Evolutionary conservation across 1,140 invertebrate species (phyloP), one percentile per base, ranked within the genome.

Genomic region (Drosophila nikananu): DNA sequence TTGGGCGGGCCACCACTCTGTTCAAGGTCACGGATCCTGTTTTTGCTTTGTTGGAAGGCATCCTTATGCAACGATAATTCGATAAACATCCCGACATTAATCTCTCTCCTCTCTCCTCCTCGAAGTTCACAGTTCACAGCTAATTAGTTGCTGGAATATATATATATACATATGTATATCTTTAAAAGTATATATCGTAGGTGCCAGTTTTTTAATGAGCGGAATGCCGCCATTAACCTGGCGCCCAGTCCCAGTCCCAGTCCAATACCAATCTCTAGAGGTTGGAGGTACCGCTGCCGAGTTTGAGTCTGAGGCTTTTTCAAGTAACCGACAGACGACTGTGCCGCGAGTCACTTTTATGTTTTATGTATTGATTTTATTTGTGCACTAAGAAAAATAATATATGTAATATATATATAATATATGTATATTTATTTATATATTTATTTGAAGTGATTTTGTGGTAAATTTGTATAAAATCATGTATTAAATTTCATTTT

Each of bases 321-420:
- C 70, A 83, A 79, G 75, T 81, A 72, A 83, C 77, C 81, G 70
- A 73, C 64, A 27, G 25, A 46, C 41, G 72, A 80, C 79, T 52
- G 35, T 27, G 67, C 66, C 63, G 71, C 80, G 62, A 80, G 81
- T 80, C 58, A 71, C 80, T 89, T 89, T 83, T 87, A 83, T 87
- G 84, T 83, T 83, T 87, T 89, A 83, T 87, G 80, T 87, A 87
- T 87, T 87, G 83, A 87, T 87, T 87, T 89, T 87, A 83, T 89
- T 89, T 81, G 65, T 83, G 49, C 68, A 74, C 54, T 39, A 27
- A 6, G 0, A 17, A 39, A 23, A 55, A n/a, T 1, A 2, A n/a
- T n/a, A n/a, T n/a, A n/a, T n/a, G n/a, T n/a, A n/a, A n/a, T n/a
- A n/a, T n/a, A n/a, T n/a, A n/a, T n/a, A n/a, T n/a, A n/a, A n/a